Conservation (phyloP, 30 jellyfish, hydroid and myxozoan species). For the Rhopilema esculentum region DNA sequence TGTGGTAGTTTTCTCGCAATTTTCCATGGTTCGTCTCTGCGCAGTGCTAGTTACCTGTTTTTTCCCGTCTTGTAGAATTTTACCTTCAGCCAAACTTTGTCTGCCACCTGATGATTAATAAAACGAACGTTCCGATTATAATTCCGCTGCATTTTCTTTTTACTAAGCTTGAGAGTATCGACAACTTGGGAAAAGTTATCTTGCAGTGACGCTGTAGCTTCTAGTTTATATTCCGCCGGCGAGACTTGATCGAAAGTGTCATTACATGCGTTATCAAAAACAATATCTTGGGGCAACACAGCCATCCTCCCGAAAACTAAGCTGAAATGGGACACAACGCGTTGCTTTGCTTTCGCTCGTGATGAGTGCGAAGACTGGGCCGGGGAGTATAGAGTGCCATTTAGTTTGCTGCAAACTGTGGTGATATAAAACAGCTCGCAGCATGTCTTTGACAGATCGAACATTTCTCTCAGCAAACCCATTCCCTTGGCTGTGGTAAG, state of each 20-base stretch:
- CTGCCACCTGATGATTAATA: constrained; percentile 31
- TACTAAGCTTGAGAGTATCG: constrained; percentile 14
- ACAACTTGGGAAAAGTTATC: constrained; percentile 33
- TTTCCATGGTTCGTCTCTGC: constrained; percentile 57
- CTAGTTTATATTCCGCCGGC: constrained; percentile 15
- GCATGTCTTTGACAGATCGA: constrained; percentile 65
- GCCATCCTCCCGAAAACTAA: constrained; percentile 54
- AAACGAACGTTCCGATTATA: constrained; percentile 57
- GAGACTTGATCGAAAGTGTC: constrained; percentile 13
- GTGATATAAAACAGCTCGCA: constrained; percentile 55
- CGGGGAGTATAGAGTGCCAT: constrained; percentile 41
- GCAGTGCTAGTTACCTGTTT: constrained; percentile 54
- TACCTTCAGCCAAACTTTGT: constrained; percentile 56
- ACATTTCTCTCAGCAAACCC: constrained; percentile 68
- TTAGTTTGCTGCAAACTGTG: constrained; percentile 39
- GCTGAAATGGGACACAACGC: constrained; percentile 17
- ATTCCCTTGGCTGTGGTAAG: constrained; percentile 73
- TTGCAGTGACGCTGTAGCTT: constrained; percentile 4
- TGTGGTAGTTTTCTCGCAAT: constrained; percentile 21
- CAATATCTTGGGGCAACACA: constrained; percentile 49
- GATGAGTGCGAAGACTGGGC: constrained; percentile 10
- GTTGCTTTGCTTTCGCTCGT: constrained; percentile 50
- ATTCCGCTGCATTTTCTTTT: constrained; percentile 43
- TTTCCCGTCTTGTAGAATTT: constrained; percentile 48
- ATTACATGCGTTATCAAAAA: constrained; percentile 10